Percentiles rank a stretch among this genome's conserved stretches.
These are phyloP conservation scores for Tenualosa ilisha DNA, from an alignment of 2,797 vertebrate genomes.

Conservation along the genomic window DNA sequence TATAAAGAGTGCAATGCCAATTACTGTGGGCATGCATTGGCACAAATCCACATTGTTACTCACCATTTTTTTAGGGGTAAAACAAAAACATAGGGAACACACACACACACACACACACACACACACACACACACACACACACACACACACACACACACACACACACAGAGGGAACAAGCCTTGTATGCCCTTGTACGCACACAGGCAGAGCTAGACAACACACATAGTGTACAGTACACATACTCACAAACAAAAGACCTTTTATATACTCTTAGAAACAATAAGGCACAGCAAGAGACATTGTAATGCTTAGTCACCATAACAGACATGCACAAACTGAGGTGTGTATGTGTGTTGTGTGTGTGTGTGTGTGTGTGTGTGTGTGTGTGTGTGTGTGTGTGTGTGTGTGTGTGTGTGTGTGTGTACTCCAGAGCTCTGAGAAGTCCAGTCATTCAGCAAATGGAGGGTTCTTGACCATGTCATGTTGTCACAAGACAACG, in stretches of 20 bases:
- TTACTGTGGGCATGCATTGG: too few species aligned
- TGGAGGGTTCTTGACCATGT: conserved; percentile 25
- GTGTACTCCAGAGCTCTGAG: background rate
- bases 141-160: background rate
- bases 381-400: background rate
- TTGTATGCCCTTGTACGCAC: background rate
- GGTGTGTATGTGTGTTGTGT: background rate
- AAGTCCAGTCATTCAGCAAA: background rate
- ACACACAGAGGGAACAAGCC: background rate
- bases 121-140: background rate
- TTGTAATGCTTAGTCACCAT: background rate
- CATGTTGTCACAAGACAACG: conserved; percentile 7
- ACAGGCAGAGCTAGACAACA: background rate
- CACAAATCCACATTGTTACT: background rate
- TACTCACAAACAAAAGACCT: background rate
- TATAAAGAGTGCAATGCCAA: too few species aligned
- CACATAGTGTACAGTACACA: background rate
- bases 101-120: background rate
- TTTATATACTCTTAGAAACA: background rate
- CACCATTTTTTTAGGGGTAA: too few species aligned
- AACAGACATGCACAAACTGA: background rate
- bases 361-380: background rate
- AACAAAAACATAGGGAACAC: too few species aligned
- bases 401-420: background rate
- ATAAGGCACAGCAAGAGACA: too few species aligned